Conservation (phyloP, 2,797 vertebrate genomes). For the Trematomus bernacchii region DNA sequence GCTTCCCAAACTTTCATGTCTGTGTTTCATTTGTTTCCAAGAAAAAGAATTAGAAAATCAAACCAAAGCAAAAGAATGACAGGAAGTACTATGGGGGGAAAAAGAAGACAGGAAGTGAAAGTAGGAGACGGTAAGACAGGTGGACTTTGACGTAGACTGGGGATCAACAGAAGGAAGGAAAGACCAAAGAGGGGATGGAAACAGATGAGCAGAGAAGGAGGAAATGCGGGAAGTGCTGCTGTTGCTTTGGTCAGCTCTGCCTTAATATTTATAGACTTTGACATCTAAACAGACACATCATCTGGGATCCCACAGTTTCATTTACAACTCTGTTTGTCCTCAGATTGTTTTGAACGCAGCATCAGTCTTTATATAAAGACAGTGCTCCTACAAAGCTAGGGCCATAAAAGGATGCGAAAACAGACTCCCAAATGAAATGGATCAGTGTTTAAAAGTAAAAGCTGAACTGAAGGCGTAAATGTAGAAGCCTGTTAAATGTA, state of each 20-base stretch:
- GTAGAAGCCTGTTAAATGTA: background rate
- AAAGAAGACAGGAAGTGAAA: constrained; percentile 9
- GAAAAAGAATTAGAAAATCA: background rate
- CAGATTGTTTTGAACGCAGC: constrained; percentile 20
- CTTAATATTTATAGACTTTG: constrained; percentile 52
- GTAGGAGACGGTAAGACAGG: constrained; percentile 5
- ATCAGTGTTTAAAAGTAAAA: constrained; percentile 33
- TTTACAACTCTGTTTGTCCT: constrained; percentile 36
- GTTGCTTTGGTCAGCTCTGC: constrained; percentile 5
- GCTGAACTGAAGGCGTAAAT: constrained; percentile 2
- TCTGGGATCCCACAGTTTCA: constrained; percentile 30
- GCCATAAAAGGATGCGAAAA: constrained; percentile 35
- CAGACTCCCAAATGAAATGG: constrained; percentile 2
- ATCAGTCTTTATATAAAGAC: constrained; percentile 36
- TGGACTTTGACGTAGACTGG: background rate
- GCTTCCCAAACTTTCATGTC: constrained; percentile 23
- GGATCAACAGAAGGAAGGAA: background rate
- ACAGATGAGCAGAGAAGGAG: background rate
- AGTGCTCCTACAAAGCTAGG: background rate
- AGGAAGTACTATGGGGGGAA: background rate
- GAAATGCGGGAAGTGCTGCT: background rate
- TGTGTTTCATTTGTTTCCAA: constrained; percentile 4
- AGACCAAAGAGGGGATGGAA: background rate
- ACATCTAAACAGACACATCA: constrained; percentile 41
- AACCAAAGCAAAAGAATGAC: background rate